phyloP scores from a whole-genome alignment of 1,140 invertebrate species.

The Neomicropteryx cornuta region DNA sequence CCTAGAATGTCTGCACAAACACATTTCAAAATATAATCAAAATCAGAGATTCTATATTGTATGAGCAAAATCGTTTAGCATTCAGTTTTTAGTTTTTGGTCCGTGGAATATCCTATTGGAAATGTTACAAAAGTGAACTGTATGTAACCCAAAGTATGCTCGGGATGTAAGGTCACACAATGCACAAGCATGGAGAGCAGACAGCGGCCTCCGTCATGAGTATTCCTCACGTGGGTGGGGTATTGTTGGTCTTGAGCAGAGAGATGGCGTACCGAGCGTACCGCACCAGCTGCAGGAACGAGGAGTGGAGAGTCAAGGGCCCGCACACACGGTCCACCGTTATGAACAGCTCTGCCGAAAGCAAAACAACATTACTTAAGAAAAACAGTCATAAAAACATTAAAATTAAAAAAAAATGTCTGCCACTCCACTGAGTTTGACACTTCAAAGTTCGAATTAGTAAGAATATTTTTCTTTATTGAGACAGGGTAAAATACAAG shows the following conservation, averaged over 20 bases:
- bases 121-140: too few relatives aligned
- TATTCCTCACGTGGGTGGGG: conserved; percentile 14
- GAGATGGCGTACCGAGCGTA: conserved; percentile 50
- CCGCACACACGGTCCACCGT: conserved; percentile 61
- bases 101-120: too few relatives aligned
- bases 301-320: conserved; percentile 59
- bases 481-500: not conserved
- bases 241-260: conserved; percentile 24
- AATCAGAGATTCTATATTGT: too few relatives aligned
- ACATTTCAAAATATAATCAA: too few relatives aligned
- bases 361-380: conserved; percentile 6
- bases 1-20: too few relatives aligned
- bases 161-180: too few relatives aligned
- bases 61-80: too few relatives aligned
- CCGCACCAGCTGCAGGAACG: conserved; percentile 58
- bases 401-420: conserved; percentile 7
- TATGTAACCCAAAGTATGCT: too few relatives aligned
- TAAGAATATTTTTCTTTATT: not conserved
- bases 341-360: conserved; percentile 61
- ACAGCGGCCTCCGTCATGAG: too few relatives aligned
- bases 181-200: too few relatives aligned
- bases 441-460: not conserved
- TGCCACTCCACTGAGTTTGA: not conserved
- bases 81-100: too few relatives aligned
- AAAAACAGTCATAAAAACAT: not conserved